Evolutionary conservation across 1,140 invertebrate species (phyloP).

Genomic region (Leptopilina clavipes): DNA sequence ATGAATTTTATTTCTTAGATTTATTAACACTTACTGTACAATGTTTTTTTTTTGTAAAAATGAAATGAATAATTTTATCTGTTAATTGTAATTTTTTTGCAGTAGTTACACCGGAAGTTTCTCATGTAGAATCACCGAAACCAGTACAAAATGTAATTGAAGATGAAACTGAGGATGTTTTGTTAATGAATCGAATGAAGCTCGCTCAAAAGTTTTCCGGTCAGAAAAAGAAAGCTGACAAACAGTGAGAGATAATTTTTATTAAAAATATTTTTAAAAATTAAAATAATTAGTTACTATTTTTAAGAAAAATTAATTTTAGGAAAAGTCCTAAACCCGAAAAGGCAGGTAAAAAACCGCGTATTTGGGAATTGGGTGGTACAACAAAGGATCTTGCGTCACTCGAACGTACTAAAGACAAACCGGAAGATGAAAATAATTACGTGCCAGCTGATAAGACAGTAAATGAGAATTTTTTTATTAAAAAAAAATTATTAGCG

Average conservation of each 20-base stretch:
- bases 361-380: conserved; percentile 92
- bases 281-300: background rate
- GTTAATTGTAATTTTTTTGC: conserved; percentile 40
- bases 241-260: conserved; percentile 72
- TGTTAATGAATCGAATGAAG: conserved; percentile 82
- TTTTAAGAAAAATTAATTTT: conserved; percentile 40
- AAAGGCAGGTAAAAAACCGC: conserved; percentile 90
- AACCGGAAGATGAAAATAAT: conserved; percentile 78
- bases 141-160: conserved; percentile 67
- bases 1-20: conserved; percentile 37
- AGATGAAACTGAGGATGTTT: conserved; percentile 77
- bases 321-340: conserved; percentile 82
- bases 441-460: conserved; percentile 79
- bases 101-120: conserved; percentile 78
- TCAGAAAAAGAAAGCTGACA: conserved; percentile 77
- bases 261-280: conserved; percentile 36
- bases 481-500: too few relatives aligned
- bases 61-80: background rate
- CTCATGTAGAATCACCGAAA: conserved; percentile 67
- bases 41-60: conserved; percentile 32
- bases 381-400: conserved; percentile 84
- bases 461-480: conserved; percentile 70
- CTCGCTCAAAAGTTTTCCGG: conserved; percentile 82
- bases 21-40: conserved; percentile 23
- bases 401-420: conserved; percentile 90